Conservation (phyloP, 1,140 invertebrate genomes). For the Eueides isabella region DNA sequence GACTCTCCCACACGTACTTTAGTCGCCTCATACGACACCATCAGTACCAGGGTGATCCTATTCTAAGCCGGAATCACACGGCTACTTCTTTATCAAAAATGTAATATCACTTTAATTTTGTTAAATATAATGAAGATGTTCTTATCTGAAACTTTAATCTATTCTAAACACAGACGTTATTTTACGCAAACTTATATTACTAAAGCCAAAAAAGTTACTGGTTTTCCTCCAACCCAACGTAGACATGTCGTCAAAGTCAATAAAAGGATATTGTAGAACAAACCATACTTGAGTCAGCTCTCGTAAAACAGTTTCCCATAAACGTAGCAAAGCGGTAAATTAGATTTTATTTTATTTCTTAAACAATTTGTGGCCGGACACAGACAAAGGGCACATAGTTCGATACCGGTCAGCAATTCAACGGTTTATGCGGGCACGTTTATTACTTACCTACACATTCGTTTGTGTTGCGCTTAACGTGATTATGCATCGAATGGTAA, state of each 20-base stretch:
- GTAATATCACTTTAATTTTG: no score
- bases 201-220: background rate
- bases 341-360: constrained; percentile 81
- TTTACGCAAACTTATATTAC: background rate
- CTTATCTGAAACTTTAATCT: background rate
- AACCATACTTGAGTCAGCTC: constrained; percentile 28
- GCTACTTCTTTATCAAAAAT: no score
- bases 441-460: constrained; percentile 70
- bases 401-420: constrained; percentile 77
- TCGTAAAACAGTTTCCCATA: constrained; percentile 60
- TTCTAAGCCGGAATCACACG: no score
- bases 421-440: constrained; percentile 78
- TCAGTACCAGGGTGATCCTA: no score
- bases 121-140: no score
- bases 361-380: constrained; percentile 74
- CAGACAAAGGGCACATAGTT: constrained; percentile 75
- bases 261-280: constrained; percentile 28
- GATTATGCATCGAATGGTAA: constrained; percentile 35
- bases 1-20: no score
- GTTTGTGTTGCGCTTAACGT: constrained; percentile 44
- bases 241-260: constrained; percentile 28
- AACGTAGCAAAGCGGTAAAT: constrained; percentile 77
- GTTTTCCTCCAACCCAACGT: constrained; percentile 5
- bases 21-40: no score
- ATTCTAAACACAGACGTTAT: constrained; percentile 2